phyloP scores from a whole-genome alignment of 2,888 invertebrate species.

The Cyclophora punctaria region DNA sequence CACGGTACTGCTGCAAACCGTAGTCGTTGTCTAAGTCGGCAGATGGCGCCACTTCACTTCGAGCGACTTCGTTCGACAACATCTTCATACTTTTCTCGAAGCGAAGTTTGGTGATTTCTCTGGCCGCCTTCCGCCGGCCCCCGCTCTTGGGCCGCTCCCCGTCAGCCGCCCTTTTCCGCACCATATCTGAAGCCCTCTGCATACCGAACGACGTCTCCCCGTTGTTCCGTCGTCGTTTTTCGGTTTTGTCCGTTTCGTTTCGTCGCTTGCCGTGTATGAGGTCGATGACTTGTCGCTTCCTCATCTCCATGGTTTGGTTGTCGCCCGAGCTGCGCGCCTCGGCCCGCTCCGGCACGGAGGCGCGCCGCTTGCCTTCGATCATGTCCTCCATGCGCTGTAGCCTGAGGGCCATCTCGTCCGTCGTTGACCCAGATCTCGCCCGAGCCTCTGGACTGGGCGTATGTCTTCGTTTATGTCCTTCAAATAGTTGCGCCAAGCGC shows the following conservation, averaged over 20 bases:
- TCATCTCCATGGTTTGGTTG: conserved; percentile 48
- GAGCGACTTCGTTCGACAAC: conserved; percentile 84
- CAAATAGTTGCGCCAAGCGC: conserved; percentile 53
- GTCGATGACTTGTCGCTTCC: conserved; percentile 48
- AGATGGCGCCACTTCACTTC: conserved; percentile 68
- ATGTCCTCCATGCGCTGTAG: conserved; percentile 55
- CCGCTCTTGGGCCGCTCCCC: conserved; percentile 39
- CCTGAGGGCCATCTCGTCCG: conserved; percentile 45
- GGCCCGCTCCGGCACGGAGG: conserved; percentile 32
- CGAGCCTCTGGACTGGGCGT: conserved; percentile 45
- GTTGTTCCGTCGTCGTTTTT: conserved; percentile 13
- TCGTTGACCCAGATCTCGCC: conserved; percentile 35
- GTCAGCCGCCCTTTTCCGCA: conserved; percentile 81
- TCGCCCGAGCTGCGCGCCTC: conserved; percentile 37
- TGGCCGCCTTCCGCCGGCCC: conserved; percentile 48
- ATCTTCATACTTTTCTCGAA: conserved; percentile 92
- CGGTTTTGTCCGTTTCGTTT: conserved; percentile 27
- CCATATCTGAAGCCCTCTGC: conserved; percentile 82
- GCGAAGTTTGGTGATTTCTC: conserved; percentile 83
- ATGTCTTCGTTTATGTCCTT: conserved; percentile 41
- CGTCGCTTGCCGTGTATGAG: conserved; percentile 32
- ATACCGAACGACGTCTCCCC: conserved; percentile 74
- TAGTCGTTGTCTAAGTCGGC: conserved; percentile 85
- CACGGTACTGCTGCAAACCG: conserved; percentile 88
- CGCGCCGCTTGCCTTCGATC: conserved; percentile 48